Conservation (phyloP, 2,797 vertebrate species). For the Myotis myotis region DNA sequence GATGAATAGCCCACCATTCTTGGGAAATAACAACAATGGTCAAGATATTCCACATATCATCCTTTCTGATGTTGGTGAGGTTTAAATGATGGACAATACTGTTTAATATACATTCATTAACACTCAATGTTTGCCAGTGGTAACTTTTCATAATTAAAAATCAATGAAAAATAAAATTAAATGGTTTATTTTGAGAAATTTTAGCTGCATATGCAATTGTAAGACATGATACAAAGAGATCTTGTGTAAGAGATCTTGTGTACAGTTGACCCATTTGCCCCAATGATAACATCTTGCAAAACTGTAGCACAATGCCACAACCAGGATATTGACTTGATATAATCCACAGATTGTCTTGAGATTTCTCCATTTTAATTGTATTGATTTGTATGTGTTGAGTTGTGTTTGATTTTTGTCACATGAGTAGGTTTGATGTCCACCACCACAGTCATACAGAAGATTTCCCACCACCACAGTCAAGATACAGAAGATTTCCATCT, state of each 20-base stretch:
- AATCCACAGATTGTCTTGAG: neutral
- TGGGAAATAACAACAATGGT: neutral
- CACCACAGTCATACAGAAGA: neutral
- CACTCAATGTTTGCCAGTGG: neutral
- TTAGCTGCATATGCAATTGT: neutral
- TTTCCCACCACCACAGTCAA: neutral
- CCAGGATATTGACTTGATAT: too few species aligned
- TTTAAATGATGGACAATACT: neutral
- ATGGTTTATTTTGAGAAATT: neutral
- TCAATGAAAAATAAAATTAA: neutral
- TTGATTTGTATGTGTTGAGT: neutral
- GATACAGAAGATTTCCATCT: neutral
- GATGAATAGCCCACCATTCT: neutral
- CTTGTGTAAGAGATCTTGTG: neutral
- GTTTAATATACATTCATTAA: neutral
- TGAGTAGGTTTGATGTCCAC: neutral
- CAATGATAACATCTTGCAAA: neutral
- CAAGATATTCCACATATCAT: neutral
- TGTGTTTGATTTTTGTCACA: neutral
- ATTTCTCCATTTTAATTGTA: neutral
- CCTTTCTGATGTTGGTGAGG: slow-evolving; percentile 15
- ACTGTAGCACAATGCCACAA: neutral
- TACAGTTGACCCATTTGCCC: neutral
- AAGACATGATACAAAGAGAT: neutral
- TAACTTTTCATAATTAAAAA: neutral